Percentiles rank a stretch among this genome's conserved stretches.
These are phyloP conservation scores for Cephus runcator DNA, from an alignment of 2,888 invertebrate species.

Conservation along the genomic window DNA sequence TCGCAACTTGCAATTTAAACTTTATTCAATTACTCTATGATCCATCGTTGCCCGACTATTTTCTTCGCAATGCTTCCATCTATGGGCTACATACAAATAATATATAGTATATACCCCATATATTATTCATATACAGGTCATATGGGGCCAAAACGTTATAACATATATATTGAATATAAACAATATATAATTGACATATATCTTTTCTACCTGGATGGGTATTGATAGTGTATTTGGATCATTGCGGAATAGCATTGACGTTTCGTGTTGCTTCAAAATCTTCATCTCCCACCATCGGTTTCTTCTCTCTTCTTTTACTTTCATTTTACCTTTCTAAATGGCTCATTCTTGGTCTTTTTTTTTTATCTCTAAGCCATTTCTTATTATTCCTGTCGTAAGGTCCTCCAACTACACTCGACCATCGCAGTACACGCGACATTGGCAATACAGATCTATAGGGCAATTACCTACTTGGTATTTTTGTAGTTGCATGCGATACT, in stretches of 20 bases:
- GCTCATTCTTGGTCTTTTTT: not conserved
- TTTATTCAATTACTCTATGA: no score
- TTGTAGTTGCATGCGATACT: not conserved
- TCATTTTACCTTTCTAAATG: not conserved
- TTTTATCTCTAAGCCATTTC: not conserved
- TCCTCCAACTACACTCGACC: not conserved
- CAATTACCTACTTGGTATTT: not conserved
- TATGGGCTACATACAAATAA: no score
- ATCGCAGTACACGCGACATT: not conserved
- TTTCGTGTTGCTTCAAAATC: not conserved
- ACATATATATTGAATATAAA: no score
- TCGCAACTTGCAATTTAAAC: no score
- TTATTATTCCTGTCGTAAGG: not conserved
- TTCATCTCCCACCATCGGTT: not conserved
- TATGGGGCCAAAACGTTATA: no score
- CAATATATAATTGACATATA: no score
- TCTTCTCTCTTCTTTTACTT: not conserved
- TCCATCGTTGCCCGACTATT: no score
- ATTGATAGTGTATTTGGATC: not conserved
- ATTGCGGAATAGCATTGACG: not conserved
- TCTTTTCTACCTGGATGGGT: not conserved
- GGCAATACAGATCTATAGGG: not conserved
- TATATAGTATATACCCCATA: no score
- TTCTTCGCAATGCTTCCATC: no score
- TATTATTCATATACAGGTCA: no score